phyloP scores from a whole-genome alignment of 2,888 invertebrate species.

The Hirudinaria manillensis region DNA sequence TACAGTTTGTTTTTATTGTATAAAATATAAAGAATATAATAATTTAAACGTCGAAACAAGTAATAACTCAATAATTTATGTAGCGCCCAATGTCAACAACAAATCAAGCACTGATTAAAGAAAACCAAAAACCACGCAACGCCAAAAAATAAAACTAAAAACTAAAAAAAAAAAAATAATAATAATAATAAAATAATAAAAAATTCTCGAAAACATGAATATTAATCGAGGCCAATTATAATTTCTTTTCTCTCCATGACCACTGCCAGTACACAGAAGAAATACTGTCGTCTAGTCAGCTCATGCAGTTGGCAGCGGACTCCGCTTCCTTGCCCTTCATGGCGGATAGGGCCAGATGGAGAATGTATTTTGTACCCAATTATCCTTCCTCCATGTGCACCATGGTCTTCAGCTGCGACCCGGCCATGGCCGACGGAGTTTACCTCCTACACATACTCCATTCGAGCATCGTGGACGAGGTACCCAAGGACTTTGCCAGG shows the following conservation, averaged over 20 bases:
- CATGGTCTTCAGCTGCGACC: conserved; percentile 23
- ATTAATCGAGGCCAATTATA: not conserved
- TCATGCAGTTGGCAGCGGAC: not conserved
- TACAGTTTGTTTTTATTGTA: too few relatives aligned
- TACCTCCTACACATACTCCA: conserved; percentile 16
- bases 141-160: too few relatives aligned
- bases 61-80: not conserved
- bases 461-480: not conserved
- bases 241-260: not conserved
- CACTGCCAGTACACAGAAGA: not conserved
- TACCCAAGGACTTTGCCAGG: not conserved
- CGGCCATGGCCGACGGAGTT: conserved; percentile 17
- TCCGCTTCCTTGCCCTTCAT: not conserved
- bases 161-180: too few relatives aligned
- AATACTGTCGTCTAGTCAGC: not conserved
- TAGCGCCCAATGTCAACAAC: not conserved
- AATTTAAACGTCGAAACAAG: too few relatives aligned
- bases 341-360: conserved; percentile 8
- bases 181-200: too few relatives aligned
- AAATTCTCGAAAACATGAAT: too few relatives aligned
- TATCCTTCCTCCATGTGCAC: conserved; percentile 8
- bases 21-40: too few relatives aligned
- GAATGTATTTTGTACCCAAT: not conserved
- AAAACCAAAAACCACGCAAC: too few relatives aligned
- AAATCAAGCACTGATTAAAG: too few relatives aligned